Percentiles rank a stretch among this genome's conserved stretches.
Evolutionary conservation across 2,797 vertebrate species (phyloP).

Genomic region (Betta splendens): DNA sequence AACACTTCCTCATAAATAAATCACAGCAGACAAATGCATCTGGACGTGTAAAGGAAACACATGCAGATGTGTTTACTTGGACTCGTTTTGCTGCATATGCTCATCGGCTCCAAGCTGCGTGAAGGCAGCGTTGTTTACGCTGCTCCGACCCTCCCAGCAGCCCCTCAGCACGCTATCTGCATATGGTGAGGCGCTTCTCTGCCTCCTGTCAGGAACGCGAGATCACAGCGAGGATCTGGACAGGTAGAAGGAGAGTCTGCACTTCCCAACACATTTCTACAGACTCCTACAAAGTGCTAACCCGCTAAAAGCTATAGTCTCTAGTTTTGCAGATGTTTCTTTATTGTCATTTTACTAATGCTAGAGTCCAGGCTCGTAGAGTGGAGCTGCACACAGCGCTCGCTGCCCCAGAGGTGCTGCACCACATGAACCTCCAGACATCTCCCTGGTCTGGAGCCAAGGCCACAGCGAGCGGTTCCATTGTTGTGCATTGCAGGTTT

Average conservation of each 20-base stretch:
- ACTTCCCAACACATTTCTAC: too few relatives aligned
- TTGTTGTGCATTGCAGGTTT: background rate
- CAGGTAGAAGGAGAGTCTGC: too few relatives aligned
- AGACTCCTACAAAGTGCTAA: too few relatives aligned
- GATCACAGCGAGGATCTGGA: too few relatives aligned
- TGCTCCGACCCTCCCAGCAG: conserved; percentile 10
- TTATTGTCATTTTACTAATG: too few relatives aligned
- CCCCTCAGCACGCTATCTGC: conserved; percentile 30
- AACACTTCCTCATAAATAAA: conserved; percentile 48
- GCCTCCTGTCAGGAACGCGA: too few relatives aligned
- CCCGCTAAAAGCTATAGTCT: too few relatives aligned
- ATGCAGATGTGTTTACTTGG: conserved; percentile 45
- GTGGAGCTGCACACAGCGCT: too few relatives aligned
- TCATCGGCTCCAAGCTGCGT: conserved; percentile 17
- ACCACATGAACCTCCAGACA: too few relatives aligned
- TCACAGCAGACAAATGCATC: conserved; percentile 38
- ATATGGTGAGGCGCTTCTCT: conserved; percentile 33
- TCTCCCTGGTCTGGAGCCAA: background rate
- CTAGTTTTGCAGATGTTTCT: too few relatives aligned
- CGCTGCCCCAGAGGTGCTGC: too few relatives aligned
- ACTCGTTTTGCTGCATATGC: conserved; percentile 26
- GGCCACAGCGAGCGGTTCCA: background rate
- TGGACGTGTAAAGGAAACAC: conserved; percentile 34
- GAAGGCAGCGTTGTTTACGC: conserved; percentile 17
- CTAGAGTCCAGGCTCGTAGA: too few relatives aligned